Evolutionary conservation across 2,888 invertebrate species (phyloP).

Genomic region (Mayetiola destructor): DNA sequence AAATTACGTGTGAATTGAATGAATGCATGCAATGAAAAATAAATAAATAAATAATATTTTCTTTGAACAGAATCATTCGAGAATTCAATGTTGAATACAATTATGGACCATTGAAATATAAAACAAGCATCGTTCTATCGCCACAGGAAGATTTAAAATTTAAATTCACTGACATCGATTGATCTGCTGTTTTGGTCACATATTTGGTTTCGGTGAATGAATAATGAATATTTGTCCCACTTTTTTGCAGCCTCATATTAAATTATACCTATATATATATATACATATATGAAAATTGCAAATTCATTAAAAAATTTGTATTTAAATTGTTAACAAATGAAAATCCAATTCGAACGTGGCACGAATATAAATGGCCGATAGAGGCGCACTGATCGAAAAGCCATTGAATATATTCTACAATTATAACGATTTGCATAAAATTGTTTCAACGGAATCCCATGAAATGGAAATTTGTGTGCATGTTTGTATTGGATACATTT

Average conservation of each 20-base stretch:
- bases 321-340: too few relatives aligned
- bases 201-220: background rate
- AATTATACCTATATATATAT: background rate
- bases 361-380: too few relatives aligned
- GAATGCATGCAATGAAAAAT: too few relatives aligned
- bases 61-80: constrained; percentile 21
- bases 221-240: background rate
- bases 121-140: constrained; percentile 25
- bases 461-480: too few relatives aligned
- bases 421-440: too few relatives aligned
- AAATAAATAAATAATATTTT: constrained; percentile 1
- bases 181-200: constrained; percentile 13
- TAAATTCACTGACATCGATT: constrained; percentile 27
- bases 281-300: background rate
- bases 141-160: constrained; percentile 30
- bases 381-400: too few relatives aligned
- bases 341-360: too few relatives aligned
- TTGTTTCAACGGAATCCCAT: too few relatives aligned
- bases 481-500: too few relatives aligned
- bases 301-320: too few relatives aligned
- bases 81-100: constrained; percentile 26
- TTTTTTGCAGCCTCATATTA: background rate
- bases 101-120: constrained; percentile 22
- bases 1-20: background rate
- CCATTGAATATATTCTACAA: too few relatives aligned